Conservation (phyloP, 2,113 vertebrate species). For the Romanogobio albipinnatus region DNA sequence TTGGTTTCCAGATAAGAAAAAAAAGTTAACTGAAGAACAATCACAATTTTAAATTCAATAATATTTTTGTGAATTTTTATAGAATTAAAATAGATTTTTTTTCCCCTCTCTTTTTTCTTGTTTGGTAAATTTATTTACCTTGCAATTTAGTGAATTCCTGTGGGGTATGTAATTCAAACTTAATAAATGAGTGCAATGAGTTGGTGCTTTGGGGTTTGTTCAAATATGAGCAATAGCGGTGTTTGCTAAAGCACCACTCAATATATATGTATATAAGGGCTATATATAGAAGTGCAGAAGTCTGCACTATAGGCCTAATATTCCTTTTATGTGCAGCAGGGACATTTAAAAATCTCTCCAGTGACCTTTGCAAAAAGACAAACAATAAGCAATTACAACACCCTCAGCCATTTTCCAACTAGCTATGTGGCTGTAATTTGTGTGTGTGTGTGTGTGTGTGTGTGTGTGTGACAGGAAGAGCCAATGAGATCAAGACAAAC, state of each 20-base stretch:
- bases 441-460: constrained; percentile 33
- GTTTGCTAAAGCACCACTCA: not conserved
- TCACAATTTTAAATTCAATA: no score
- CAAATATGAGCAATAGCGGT: not conserved
- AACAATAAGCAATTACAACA: constrained; percentile 33
- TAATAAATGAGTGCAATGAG: not conserved
- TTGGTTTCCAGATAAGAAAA: no score
- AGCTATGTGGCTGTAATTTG: constrained; percentile 1
- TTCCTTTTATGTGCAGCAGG: constrained; percentile 23
- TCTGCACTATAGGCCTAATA: not conserved
- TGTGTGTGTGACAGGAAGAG: not conserved
- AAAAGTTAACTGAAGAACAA: no score
- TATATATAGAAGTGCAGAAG: constrained; percentile 8
- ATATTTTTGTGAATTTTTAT: no score
- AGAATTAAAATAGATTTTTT: no score
- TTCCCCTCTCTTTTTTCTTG: no score
- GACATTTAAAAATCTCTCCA: constrained; percentile 20
- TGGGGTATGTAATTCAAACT: not conserved
- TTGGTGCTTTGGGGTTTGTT: not conserved
- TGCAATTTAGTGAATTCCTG: not conserved
- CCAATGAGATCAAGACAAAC: constrained; percentile 20
- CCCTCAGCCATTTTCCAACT: constrained; percentile 3
- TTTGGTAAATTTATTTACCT: not conserved
- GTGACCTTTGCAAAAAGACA: constrained; percentile 25
- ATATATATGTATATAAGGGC: not conserved